Evolutionary conservation across 2,888 invertebrate genomes (phyloP).

Genomic region (Synergus umbraculus): DNA sequence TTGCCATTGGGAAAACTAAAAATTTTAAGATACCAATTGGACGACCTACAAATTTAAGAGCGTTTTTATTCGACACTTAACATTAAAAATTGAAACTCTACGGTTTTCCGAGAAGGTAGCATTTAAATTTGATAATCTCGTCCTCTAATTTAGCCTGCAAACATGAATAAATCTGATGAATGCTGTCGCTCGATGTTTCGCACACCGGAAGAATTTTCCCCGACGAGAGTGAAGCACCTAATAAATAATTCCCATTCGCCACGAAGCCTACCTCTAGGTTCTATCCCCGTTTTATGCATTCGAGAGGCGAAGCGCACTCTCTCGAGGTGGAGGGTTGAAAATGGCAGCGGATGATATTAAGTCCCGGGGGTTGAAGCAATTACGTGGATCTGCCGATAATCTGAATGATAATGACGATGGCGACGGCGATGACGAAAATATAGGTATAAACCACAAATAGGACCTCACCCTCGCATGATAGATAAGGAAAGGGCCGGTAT

Average conservation of each 20-base stretch:
- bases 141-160: neutral
- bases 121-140: neutral
- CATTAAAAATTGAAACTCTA: neutral
- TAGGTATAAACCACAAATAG: conserved; percentile 44
- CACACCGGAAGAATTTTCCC: conserved; percentile 32
- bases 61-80: too few relatives aligned
- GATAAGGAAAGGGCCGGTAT: conserved; percentile 22
- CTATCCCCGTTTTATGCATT: conserved; percentile 51
- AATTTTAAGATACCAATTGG: too few relatives aligned
- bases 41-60: too few relatives aligned
- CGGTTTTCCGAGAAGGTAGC: neutral
- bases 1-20: too few relatives aligned
- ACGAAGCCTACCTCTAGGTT: conserved; percentile 44
- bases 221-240: conserved; percentile 24
- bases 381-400: conserved; percentile 64
- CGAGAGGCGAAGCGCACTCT: conserved; percentile 45
- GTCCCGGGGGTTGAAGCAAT: conserved; percentile 63
- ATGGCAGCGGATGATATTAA: conserved; percentile 44
- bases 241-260: conserved; percentile 38
- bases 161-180: neutral
- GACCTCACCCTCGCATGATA: conserved; percentile 23
- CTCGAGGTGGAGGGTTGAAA: conserved; percentile 48
- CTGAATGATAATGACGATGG: conserved; percentile 53
- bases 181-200: conserved; percentile 16
- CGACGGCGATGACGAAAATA: conserved; percentile 56